A percentile compares a stretch with the other conserved stretches of the same genome.
Evolutionary conservation across 2,888 invertebrate species (phyloP).

Genomic region (Notodonta ziczac): DNA sequence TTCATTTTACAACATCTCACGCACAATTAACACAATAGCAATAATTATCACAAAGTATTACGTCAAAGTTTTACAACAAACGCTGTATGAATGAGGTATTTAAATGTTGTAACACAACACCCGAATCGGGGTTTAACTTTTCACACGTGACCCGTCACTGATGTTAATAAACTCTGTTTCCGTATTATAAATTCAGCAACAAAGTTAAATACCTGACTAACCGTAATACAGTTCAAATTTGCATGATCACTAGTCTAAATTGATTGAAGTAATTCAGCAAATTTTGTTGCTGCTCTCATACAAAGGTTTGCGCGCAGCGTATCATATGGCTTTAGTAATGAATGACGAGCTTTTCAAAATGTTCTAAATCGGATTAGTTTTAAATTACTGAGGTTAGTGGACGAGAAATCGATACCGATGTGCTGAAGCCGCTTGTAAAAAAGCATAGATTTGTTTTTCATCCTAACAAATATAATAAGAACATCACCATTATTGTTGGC

Average conservation of each 20-base stretch:
- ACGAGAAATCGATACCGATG: conserved; percentile 3
- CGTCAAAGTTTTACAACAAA: conserved; percentile 60
- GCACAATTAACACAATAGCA: conserved; percentile 69
- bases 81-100: conserved; percentile 63
- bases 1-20: conserved; percentile 49
- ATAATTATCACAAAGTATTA: conserved; percentile 61
- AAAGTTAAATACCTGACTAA: background rate
- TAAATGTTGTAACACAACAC: conserved; percentile 54
- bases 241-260: background rate
- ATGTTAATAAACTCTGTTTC: conserved; percentile 51
- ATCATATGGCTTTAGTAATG: conserved; percentile 3
- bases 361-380: background rate
- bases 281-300: background rate
- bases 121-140: conserved; percentile 52
- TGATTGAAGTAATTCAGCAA: background rate
- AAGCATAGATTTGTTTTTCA: background rate
- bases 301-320: background rate
- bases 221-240: background rate
- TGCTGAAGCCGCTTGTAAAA: background rate
- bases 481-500: no score
- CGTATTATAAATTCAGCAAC: conserved; percentile 28
- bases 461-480: background rate
- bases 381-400: conserved; percentile 3
- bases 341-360: background rate
- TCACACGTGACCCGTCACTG: conserved; percentile 53